These are phyloP conservation scores for Leptonema lineaticorne DNA, from an alignment of 1,140 invertebrate species.

Conservation along the genomic window DNA sequence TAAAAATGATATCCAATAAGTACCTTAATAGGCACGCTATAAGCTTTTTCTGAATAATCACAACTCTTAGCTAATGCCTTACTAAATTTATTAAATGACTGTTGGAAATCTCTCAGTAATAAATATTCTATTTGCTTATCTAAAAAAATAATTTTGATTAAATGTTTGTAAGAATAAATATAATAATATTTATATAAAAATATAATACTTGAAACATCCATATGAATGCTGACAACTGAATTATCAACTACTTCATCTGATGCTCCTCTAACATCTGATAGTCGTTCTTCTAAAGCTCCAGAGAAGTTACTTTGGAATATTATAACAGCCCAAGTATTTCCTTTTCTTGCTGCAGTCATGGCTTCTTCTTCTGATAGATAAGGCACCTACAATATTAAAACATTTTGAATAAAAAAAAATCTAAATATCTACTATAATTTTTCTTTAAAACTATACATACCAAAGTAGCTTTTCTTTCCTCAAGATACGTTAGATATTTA, in stretches of 20 bases:
- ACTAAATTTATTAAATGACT: constrained; percentile 73
- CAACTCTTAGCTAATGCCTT: constrained; percentile 65
- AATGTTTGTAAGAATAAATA: constrained; percentile 9
- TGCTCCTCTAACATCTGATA: constrained; percentile 67
- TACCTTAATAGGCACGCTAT: constrained; percentile 69
- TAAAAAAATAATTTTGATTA: constrained; percentile 53
- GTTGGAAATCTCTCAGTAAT: constrained; percentile 71
- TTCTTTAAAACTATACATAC: constrained; percentile 54
- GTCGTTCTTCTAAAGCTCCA: constrained; percentile 67
- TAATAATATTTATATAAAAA: background rate
- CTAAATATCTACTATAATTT: no score
- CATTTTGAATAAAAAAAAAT: no score
- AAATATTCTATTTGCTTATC: constrained; percentile 90
- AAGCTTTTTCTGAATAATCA: constrained; percentile 69
- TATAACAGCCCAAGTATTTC: constrained; percentile 80
- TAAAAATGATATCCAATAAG: constrained; percentile 42
- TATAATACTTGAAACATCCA: constrained; percentile 89
- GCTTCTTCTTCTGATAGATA: constrained; percentile 61
- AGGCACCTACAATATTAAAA: constrained; percentile 52
- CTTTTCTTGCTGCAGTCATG: constrained; percentile 67
- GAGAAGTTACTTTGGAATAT: constrained; percentile 85
- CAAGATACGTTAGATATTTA: constrained; percentile 70
- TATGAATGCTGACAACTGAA: constrained; percentile 74
- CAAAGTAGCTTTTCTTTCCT: constrained; percentile 62
- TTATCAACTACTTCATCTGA: constrained; percentile 69